Conservation (phyloP, 2,113 vertebrate species). For the Sialia sialis region DNA sequence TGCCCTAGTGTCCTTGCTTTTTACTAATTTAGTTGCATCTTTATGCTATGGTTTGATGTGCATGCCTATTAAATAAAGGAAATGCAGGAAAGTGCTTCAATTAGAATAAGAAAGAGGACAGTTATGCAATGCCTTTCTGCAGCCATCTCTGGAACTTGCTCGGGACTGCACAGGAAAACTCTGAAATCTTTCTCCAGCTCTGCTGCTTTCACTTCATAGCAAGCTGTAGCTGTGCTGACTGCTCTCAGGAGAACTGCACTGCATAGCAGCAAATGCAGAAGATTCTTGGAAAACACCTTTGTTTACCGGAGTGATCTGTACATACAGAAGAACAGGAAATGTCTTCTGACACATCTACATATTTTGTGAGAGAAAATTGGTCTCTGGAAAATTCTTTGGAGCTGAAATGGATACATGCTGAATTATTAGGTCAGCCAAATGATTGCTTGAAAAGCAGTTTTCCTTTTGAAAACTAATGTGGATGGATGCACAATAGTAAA, state of each 20-base stretch:
- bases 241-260: background rate
- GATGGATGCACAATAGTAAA: background rate
- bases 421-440: background rate
- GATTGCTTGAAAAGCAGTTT: background rate
- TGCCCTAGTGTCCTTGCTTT: background rate
- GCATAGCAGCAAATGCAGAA: background rate
- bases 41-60: background rate
- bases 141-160: background rate
- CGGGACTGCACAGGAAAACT: background rate
- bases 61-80: background rate
- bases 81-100: background rate
- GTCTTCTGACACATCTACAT: too few species aligned
- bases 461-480: background rate
- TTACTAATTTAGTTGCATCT: background rate
- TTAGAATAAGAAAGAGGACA: background rate
- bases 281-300: background rate
- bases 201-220: background rate
- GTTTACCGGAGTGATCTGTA: too few species aligned
- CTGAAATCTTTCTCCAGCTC: background rate
- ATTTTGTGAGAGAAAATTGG: too few species aligned
- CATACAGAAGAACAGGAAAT: too few species aligned
- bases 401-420: too few species aligned
- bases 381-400: too few species aligned
- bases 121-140: background rate
- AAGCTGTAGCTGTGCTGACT: background rate